Evolutionary conservation across 2,888 invertebrate species (phyloP).

Genomic region (Ophraella communa): DNA sequence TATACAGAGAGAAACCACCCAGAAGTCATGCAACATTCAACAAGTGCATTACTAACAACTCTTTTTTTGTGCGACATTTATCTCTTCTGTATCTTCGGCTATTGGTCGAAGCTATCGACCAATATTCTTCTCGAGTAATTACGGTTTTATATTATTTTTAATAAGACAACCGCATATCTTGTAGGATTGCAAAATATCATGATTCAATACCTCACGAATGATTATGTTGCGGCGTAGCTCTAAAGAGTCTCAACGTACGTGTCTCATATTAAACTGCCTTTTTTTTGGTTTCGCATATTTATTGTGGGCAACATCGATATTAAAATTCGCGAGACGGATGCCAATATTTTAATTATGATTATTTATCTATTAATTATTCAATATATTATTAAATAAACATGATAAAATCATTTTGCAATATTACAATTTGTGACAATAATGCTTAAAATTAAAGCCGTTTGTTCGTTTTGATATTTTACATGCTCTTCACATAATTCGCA

Average conservation of each 20-base stretch:
- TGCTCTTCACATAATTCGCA: no score
- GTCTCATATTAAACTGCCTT: conserved; percentile 34
- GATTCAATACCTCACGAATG: conserved; percentile 38
- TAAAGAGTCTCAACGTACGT: conserved; percentile 41
- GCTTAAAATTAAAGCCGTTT: no score
- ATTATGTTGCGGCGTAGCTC: conserved; percentile 41
- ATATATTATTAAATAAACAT: no score
- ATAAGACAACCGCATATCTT: conserved; percentile 49
- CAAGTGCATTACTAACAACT: conserved; percentile 43
- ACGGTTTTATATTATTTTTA: conserved; percentile 41
- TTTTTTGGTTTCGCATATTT: not conserved
- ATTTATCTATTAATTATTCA: no score
- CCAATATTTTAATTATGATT: no score
- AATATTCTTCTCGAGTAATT: conserved; percentile 48
- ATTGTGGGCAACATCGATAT: no score
- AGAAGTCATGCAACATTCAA: conserved; percentile 53
- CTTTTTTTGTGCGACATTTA: conserved; percentile 41
- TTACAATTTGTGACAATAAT: no score
- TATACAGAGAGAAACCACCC: conserved; percentile 48
- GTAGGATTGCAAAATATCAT: conserved; percentile 35
- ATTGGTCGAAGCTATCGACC: conserved; percentile 42
- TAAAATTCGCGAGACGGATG: no score
- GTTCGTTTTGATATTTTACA: no score
- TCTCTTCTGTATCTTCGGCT: no score
- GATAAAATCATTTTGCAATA: no score